phyloP scores from a whole-genome alignment of 2,888 invertebrate species.

The Acronicta aceris region DNA sequence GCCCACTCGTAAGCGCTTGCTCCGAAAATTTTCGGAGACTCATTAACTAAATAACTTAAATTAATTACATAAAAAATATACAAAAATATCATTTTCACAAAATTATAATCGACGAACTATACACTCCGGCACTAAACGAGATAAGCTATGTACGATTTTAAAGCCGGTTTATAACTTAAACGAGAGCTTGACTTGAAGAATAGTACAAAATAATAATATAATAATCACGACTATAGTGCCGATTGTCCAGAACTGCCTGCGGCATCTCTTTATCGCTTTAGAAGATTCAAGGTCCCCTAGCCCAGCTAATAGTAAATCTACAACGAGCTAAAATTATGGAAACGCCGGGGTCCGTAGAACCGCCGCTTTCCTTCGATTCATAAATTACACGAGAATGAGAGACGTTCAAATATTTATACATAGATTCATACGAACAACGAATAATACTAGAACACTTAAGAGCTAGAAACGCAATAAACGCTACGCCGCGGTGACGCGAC shows the following conservation, averaged over 20 bases:
- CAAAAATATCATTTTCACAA: conserved; percentile 89
- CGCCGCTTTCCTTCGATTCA: conserved; percentile 84
- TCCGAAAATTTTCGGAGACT: conserved; percentile 70
- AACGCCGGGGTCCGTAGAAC: conserved; percentile 75
- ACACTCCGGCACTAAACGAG: conserved; percentile 87
- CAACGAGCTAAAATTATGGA: conserved; percentile 86
- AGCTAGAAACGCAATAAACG: conserved; percentile 80
- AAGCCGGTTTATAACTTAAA: conserved; percentile 87
- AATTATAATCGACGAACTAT: conserved; percentile 87
- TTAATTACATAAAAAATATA: conserved; percentile 88
- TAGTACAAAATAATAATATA: conserved; percentile 83
- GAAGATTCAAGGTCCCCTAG: conserved; percentile 89
- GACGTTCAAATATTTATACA: conserved; percentile 89
- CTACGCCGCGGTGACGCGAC: conserved; percentile 81
- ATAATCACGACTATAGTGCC: conserved; percentile 88
- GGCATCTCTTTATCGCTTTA: conserved; percentile 81
- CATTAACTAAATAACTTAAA: conserved; percentile 86
- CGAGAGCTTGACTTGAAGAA: conserved; percentile 87
- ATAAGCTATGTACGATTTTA: conserved; percentile 86
- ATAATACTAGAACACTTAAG: conserved; percentile 89
- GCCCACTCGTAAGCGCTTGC: conserved; percentile 74
- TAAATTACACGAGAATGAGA: conserved; percentile 89
- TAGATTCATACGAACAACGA: conserved; percentile 89
- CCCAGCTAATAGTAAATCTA: conserved; percentile 89
- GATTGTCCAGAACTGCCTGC: conserved; percentile 89